A percentile compares a stretch with the other conserved stretches of the same genome.
Conservation (phyloP, 2,888 invertebrate genomes). For the Dicycla oo region DNA sequence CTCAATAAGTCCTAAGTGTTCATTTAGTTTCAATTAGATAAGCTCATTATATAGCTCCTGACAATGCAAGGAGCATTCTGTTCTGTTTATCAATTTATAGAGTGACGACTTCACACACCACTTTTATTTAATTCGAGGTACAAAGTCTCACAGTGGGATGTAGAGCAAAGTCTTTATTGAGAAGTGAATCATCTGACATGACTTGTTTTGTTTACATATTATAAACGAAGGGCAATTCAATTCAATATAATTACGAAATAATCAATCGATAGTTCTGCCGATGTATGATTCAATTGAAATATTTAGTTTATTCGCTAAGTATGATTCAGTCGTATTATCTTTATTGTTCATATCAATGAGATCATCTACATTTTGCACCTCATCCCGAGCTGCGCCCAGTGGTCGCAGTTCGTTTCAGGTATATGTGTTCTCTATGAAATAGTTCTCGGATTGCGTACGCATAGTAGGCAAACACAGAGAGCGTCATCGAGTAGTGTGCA, state of each 20-base stretch:
- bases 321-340: too few species aligned
- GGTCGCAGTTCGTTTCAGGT: background rate
- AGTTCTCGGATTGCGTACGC: background rate
- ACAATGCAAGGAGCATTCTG: too few species aligned
- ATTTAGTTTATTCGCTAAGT: constrained; percentile 11
- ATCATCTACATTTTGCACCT: constrained; percentile 13
- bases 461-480: background rate
- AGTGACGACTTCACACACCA: background rate
- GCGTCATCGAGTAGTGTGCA: background rate
- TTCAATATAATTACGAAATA: constrained; percentile 1
- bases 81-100: background rate
- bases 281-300: constrained; percentile 4
- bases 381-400: background rate
- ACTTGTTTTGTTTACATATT: constrained; percentile 24
- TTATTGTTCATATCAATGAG: background rate
- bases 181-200: constrained; percentile 22
- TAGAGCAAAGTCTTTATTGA: background rate
- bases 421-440: background rate
- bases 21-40: background rate
- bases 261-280: background rate
- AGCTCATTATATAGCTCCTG: background rate
- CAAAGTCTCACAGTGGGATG: too few species aligned
- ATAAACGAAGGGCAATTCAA: constrained; percentile 27
- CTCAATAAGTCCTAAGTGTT: too few species aligned
- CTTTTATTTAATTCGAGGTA: background rate